Base-by-base conservation (phyloP, 1,140 invertebrate genomes). In the Drosophila prosaltans region DNA sequence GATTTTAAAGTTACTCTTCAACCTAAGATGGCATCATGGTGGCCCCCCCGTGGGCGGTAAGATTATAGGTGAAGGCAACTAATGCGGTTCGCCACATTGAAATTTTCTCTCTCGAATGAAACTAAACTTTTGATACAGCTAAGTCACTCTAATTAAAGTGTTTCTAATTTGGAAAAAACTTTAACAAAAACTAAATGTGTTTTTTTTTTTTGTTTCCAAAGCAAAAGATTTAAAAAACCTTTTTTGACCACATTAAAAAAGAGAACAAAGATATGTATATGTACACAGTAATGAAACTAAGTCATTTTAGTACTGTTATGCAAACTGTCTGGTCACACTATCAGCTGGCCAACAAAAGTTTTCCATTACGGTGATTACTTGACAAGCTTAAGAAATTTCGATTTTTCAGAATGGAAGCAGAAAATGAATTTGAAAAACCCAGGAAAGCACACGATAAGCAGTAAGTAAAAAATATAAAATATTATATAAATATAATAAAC, bases 391-490 rank as follows among this genome's bases (percentile, higher is more conserved):
- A 51, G 2, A 26, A 3, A 26, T 26, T 26, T 51, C 16, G 24
- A 54, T 45, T 30, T 54, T 9, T 2, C 30, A 65, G 10, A 65
- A 74, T 74, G 76, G 36, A 65, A 11, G 0, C 41, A 39, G 3
- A 3, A 66, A 54, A 36, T 24, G 60, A 65, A 30, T 28, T 9
- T 21, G 9, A 61, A 32, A 65, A 80, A 55, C 21, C 41, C 2
- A 48, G 32, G 26, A 59, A 62, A 21, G 16, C 9, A 11, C n/a
- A 58, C 26, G 68, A 51, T 5, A 68, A 63, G 16, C 8, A 65
- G 78, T 81, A 55, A 80, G 78, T 80, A 41, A 26, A 24, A 11
- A 8, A 45, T 51, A 26, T 11, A 16, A 16, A 16, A 16, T 16
- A 16, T 16, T 7, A 28, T 24, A 21, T 1, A 5, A 6, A 36